These are phyloP conservation scores for Equus przewalskii DNA, from an alignment of 2,113 vertebrate genomes.

Conservation along the genomic window DNA sequence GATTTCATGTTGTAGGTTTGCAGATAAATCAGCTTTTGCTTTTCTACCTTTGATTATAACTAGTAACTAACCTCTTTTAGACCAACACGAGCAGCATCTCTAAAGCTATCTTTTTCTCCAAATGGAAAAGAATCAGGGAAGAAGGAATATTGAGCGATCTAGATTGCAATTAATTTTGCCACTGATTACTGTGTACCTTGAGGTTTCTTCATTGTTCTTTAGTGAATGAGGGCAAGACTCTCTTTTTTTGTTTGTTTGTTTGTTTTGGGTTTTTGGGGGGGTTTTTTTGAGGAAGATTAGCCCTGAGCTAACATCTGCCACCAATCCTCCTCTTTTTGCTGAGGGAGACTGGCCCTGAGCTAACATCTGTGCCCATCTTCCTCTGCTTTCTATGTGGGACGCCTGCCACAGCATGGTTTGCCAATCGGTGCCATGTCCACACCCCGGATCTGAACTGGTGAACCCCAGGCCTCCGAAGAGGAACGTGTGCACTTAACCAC, in stretches of 20 bases:
- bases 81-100: background rate
- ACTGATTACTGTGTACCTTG: background rate
- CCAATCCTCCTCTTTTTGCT: too few species aligned
- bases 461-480: too few species aligned
- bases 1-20: slow-evolving; percentile 41
- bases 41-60: background rate
- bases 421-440: too few species aligned
- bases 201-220: background rate
- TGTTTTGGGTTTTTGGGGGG: too few species aligned
- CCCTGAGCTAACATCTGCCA: too few species aligned
- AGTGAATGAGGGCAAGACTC: slow-evolving; percentile 5
- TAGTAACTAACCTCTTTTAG: slow-evolving; percentile 19
- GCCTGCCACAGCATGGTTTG: too few species aligned
- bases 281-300: too few species aligned
- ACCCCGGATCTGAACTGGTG: too few species aligned
- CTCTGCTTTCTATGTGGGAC: too few species aligned
- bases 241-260: background rate
- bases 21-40: slow-evolving; percentile 21
- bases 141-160: slow-evolving; percentile 5
- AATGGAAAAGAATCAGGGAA: slow-evolving; percentile 17
- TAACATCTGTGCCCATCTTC: too few species aligned
- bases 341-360: too few species aligned
- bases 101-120: slow-evolving; percentile 16
- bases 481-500: too few species aligned
- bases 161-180: slow-evolving; percentile 25